A percentile compares a stretch with the other conserved stretches of the same genome.
Conservation (phyloP, 2,113 vertebrate genomes). For the Loxodonta africana region DNA sequence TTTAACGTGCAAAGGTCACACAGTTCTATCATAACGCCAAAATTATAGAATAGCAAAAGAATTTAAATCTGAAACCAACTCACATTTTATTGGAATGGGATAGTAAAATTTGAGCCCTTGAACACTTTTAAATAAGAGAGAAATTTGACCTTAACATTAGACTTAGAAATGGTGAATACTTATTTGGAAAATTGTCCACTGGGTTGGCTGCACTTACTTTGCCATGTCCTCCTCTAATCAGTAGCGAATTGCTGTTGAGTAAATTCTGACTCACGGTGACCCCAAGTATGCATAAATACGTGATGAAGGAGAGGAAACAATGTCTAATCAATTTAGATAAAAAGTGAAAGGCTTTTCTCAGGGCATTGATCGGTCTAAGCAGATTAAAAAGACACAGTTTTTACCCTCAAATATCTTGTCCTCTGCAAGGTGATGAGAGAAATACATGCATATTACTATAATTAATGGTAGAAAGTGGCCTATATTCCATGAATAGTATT, state of each 20-base stretch:
- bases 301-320: not conserved
- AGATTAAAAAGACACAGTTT: not conserved
- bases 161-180: conserved; percentile 46
- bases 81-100: conserved; percentile 26
- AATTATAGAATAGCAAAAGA: conserved; percentile 72
- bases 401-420: conserved; percentile 7
- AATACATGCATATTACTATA: not conserved
- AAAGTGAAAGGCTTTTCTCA: not conserved
- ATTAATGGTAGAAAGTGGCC: not conserved
- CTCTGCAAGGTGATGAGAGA: not conserved
- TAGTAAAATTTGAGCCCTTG: conserved; percentile 71
- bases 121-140: conserved; percentile 67
- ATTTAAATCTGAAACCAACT: conserved; percentile 72
- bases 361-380: not conserved
- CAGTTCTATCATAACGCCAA: conserved; percentile 23
- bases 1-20: conserved; percentile 27
- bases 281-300: not conserved
- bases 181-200: conserved; percentile 44
- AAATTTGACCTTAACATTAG: conserved; percentile 50
- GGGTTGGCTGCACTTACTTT: not conserved
- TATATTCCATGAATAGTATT: not conserved
- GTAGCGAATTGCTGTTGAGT: not conserved
- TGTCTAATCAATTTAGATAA: not conserved
- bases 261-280: not conserved
- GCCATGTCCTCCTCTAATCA: not conserved